Evolutionary conservation across 2,888 invertebrate genomes (phyloP).

Genomic region (Orchestes rusci): DNA sequence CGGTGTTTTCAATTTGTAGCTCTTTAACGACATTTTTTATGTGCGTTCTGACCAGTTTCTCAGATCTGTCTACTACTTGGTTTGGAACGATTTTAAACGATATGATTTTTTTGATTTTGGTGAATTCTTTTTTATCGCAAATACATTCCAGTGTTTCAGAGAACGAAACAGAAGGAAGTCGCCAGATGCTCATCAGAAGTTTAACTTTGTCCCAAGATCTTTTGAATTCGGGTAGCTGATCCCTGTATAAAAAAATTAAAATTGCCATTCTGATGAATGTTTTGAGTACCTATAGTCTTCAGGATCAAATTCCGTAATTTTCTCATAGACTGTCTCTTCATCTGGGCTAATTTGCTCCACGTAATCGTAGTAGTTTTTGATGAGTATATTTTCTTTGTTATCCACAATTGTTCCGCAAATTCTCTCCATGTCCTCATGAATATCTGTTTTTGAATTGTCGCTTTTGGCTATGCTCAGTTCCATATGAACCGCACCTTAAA

Average conservation of each 20-base stretch:
- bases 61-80: constrained; percentile 36
- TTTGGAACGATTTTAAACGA: constrained; percentile 42
- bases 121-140: constrained; percentile 37
- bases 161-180: constrained; percentile 39
- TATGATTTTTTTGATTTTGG: constrained; percentile 37
- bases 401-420: constrained; percentile 37
- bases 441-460: constrained; percentile 34
- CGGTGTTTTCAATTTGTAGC: constrained; percentile 37
- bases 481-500: constrained; percentile 35
- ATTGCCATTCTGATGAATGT: neutral
- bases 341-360: constrained; percentile 45
- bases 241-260: constrained; percentile 27
- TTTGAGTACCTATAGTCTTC: constrained; percentile 36
- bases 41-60: constrained; percentile 29
- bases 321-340: constrained; percentile 43
- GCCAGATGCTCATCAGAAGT: constrained; percentile 45
- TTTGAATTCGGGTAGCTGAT: constrained; percentile 36
- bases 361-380: constrained; percentile 41
- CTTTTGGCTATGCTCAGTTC: constrained; percentile 30
- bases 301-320: constrained; percentile 38
- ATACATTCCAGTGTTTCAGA: constrained; percentile 38
- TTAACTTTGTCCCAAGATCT: constrained; percentile 40
- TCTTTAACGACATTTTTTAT: constrained; percentile 34
- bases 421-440: constrained; percentile 41
- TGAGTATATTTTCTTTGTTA: constrained; percentile 36